These are phyloP conservation scores for Oegoconia quadripuncta DNA, from an alignment of 2,888 invertebrate genomes.

Conservation along the genomic window DNA sequence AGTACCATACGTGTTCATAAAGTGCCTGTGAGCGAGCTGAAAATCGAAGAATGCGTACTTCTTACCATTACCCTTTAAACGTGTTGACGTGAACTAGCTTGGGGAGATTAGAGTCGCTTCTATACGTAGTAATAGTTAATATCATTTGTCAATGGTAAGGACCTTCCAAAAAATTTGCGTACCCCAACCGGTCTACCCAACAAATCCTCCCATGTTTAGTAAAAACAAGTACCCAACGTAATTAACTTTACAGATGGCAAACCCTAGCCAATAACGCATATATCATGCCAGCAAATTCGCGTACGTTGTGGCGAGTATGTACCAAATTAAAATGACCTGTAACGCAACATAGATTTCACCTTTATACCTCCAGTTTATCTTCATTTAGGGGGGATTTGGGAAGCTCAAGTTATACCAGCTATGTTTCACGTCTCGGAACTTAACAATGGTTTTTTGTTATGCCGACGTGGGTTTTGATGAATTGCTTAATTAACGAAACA, in stretches of 20 bases:
- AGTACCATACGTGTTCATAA: too few species aligned
- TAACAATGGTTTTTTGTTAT: constrained; percentile 31
- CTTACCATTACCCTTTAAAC: too few species aligned
- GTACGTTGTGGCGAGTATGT: constrained; percentile 12
- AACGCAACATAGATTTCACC: not conserved
- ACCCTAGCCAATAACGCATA: constrained; percentile 23
- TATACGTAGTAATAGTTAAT: too few species aligned
- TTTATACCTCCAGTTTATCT: not conserved
- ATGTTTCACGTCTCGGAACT: constrained; percentile 20
- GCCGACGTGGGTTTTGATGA: constrained; percentile 31
- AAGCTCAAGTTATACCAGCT: constrained; percentile 3
- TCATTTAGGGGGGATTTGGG: not conserved
- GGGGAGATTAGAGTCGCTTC: too few species aligned
- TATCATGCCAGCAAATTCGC: constrained; percentile 9
- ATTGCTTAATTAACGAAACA: constrained; percentile 39
- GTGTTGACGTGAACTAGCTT: too few species aligned
- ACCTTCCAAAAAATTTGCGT: too few species aligned
- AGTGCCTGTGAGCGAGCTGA: too few species aligned
- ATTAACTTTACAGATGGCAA: constrained; percentile 29
- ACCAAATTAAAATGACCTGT: constrained; percentile 15
- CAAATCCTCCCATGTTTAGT: too few species aligned
- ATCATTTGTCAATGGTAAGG: too few species aligned
- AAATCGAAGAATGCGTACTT: too few species aligned
- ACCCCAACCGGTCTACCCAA: too few species aligned
- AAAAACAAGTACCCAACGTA: constrained; percentile 15